A percentile compares a stretch with the other conserved stretches of the same genome.
phyloP scores from a whole-genome alignment of 1,140 invertebrate genomes.

The Lepidostoma basale region DNA sequence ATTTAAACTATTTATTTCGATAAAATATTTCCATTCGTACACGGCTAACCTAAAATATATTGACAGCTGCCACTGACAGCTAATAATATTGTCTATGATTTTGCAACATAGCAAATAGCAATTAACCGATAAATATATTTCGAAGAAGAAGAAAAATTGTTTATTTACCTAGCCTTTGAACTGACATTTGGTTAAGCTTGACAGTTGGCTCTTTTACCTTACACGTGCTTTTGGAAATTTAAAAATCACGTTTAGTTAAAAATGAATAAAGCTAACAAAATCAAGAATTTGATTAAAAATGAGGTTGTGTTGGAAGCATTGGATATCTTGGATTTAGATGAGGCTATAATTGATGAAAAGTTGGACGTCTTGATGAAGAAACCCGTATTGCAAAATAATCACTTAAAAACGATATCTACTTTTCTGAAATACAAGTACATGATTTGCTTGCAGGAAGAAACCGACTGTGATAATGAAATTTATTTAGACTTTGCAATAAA shows the following conservation, averaged over 20 bases:
- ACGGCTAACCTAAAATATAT: background rate
- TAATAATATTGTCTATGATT: background rate
- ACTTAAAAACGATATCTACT: slow-evolving; percentile 28
- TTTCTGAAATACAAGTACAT: slow-evolving; percentile 43
- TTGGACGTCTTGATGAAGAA: slow-evolving; percentile 32
- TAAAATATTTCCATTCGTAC: background rate
- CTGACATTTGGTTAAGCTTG: no score
- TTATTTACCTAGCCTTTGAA: no score
- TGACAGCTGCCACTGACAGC: background rate
- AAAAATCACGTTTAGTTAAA: background rate
- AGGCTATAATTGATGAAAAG: slow-evolving; percentile 36
- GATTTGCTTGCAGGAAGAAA: slow-evolving; percentile 39
- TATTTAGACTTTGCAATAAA: slow-evolving; percentile 30
- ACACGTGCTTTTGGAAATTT: no score
- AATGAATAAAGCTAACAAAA: slow-evolving; percentile 15
- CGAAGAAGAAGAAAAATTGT: no score
- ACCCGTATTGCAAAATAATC: slow-evolving; percentile 11
- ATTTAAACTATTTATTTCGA: background rate
- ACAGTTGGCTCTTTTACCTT: no score
- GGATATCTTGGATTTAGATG: slow-evolving; percentile 40
- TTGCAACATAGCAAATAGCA: background rate
- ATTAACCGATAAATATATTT: no score
- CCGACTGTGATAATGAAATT: slow-evolving; percentile 38
- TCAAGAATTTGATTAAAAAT: slow-evolving; percentile 15
- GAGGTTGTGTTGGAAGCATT: slow-evolving; percentile 30